Evolutionary conservation across 2,888 invertebrate species (phyloP).

Genomic region (Lymantria dispar): DNA sequence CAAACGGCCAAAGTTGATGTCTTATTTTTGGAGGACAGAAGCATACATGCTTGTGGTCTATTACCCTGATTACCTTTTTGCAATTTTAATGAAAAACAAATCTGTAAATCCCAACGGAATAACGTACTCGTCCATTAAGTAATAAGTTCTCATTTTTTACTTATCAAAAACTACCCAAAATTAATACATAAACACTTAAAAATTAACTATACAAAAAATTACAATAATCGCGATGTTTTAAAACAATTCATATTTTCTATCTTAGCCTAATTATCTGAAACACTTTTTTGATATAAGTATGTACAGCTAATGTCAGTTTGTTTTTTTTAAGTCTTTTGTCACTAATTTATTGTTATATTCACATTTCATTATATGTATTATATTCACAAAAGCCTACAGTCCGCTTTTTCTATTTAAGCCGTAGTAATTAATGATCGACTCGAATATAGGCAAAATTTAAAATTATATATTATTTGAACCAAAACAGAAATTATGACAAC

Average conservation of each 20-base stretch:
- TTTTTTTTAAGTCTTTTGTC: constrained; percentile 61
- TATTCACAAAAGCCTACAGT: constrained; percentile 60
- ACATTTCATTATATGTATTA: constrained; percentile 48
- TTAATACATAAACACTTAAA: constrained; percentile 65
- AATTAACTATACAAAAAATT: constrained; percentile 74
- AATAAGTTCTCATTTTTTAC: constrained; percentile 70
- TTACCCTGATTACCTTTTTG: constrained; percentile 76
- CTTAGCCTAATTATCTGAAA: constrained; percentile 55
- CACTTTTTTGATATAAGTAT: constrained; percentile 62
- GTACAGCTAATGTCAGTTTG: constrained; percentile 57
- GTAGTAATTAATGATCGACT: constrained; percentile 28
- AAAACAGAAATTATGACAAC: constrained; percentile 11
- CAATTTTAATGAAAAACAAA: constrained; percentile 28
- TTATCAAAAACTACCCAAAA: constrained; percentile 81
- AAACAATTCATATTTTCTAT: constrained; percentile 18
- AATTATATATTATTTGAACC: neutral
- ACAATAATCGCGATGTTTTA: constrained; percentile 62
- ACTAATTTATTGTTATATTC: constrained; percentile 77
- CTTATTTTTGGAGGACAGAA: constrained; percentile 20
- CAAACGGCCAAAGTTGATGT: constrained; percentile 10
- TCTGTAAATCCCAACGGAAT: constrained; percentile 9
- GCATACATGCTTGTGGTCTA: constrained; percentile 42
- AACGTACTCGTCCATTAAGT: constrained; percentile 65
- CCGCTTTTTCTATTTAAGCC: constrained; percentile 41
- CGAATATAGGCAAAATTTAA: neutral